phyloP scores from a whole-genome alignment of 2,113 vertebrate species.

The Bos indicus region DNA sequence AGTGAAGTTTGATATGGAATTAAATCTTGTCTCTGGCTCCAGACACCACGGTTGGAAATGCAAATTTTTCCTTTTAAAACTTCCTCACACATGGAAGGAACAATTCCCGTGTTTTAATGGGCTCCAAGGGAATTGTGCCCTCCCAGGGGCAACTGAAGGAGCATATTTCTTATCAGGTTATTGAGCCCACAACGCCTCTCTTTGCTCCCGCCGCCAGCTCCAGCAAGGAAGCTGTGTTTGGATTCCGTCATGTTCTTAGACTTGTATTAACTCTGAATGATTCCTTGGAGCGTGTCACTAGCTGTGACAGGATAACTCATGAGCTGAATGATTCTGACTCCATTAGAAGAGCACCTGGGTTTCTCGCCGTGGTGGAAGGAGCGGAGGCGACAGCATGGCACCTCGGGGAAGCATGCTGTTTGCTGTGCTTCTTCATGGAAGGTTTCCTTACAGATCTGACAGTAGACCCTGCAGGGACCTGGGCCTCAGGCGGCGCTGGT shows the following conservation, averaged over 20 bases:
- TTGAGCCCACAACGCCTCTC: background rate
- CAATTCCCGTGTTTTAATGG: background rate
- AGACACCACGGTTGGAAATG: background rate
- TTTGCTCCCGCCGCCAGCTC: accelerated
- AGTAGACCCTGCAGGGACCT: background rate
- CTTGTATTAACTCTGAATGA: constrained; percentile 12
- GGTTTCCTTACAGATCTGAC: background rate
- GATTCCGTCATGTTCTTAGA: background rate
- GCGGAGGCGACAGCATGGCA: background rate
- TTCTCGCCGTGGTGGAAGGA: background rate
- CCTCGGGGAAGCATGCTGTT: background rate
- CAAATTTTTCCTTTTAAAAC: background rate
- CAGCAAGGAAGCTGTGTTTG: background rate
- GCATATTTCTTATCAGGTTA: background rate
- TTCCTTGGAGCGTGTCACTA: background rate
- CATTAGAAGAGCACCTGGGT: background rate
- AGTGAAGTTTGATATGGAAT: constrained; percentile 22
- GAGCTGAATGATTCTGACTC: background rate
- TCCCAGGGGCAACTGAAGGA: background rate
- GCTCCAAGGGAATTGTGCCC: background rate
- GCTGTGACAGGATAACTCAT: background rate
- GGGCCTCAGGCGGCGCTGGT: background rate
- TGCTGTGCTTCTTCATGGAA: background rate
- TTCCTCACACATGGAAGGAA: background rate
- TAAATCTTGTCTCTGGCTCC: constrained; percentile 9